These are phyloP conservation scores for Sylvietta virens DNA, from an alignment of 2,113 vertebrate genomes.

Conservation along the genomic window DNA sequence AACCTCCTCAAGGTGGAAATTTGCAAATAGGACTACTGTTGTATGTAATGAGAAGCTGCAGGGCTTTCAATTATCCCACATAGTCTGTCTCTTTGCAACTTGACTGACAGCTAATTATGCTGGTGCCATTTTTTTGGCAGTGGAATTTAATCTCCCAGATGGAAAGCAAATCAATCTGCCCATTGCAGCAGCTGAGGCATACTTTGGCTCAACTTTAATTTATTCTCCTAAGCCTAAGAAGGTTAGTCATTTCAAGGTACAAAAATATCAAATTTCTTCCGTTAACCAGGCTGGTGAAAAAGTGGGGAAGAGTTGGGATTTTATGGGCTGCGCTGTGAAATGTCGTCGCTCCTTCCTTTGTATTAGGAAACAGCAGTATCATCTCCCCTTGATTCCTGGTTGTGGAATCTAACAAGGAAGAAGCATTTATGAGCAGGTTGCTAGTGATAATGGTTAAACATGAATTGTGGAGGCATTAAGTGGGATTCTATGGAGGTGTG, in stretches of 20 bases:
- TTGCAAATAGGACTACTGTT: constrained; percentile 61
- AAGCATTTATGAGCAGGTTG: background rate
- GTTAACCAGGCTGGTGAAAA: constrained; percentile 68
- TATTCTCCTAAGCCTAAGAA: constrained; percentile 87
- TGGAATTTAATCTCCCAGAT: constrained; percentile 89
- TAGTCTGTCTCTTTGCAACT: constrained; percentile 59
- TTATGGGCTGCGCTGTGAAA: background rate
- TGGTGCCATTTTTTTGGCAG: constrained; percentile 74
- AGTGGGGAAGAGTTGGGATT: constrained; percentile 43
- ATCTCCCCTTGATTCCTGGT: constrained; percentile 52
- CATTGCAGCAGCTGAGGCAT: constrained; percentile 84
- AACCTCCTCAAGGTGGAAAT: constrained; percentile 62
- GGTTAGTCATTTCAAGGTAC: constrained; percentile 79
- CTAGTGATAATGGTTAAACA: constrained; percentile 66
- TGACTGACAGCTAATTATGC: constrained; percentile 86
- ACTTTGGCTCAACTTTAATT: constrained; percentile 85
- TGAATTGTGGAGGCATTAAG: constrained; percentile 63
- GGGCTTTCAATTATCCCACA: constrained; percentile 74
- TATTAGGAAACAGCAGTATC: constrained; percentile 10
- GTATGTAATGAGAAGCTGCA: constrained; percentile 75
- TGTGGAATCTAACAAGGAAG: background rate
- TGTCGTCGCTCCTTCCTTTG: background rate
- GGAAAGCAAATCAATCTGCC: constrained; percentile 91
- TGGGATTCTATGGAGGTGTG: constrained; percentile 40
- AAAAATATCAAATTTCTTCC: constrained; percentile 79